Evolutionary conservation across 2,113 vertebrate species (phyloP).

Genomic region (Xyrauchen texanus): DNA sequence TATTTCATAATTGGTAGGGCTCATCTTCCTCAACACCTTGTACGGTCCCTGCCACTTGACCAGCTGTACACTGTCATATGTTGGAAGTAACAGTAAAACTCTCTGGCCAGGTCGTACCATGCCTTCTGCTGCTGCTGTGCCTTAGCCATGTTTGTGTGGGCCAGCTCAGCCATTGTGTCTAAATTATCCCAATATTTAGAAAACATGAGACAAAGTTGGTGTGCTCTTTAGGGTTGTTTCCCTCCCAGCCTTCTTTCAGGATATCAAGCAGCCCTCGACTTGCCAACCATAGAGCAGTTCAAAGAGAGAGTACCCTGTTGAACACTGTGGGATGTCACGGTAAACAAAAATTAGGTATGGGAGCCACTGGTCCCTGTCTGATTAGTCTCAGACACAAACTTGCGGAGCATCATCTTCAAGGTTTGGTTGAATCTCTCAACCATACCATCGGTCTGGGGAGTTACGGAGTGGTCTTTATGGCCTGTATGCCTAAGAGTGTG

Average conservation of each 20-base stretch:
- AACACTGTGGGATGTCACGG: neutral
- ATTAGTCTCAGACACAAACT: neutral
- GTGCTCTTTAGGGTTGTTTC: neutral
- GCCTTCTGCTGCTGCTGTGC: neutral
- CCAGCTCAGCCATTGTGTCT: neutral
- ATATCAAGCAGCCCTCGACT: neutral
- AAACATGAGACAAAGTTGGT: neutral
- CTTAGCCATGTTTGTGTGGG: neutral
- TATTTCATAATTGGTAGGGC: neutral
- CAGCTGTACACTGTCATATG: neutral
- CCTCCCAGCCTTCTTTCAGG: neutral
- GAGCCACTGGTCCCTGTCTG: conserved; percentile 4
- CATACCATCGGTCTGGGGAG: neutral
- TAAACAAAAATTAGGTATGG: neutral
- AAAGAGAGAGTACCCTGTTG: neutral
- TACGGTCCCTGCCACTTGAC: neutral
- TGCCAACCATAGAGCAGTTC: neutral
- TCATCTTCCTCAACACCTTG: neutral
- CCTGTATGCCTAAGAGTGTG: neutral
- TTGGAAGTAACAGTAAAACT: neutral
- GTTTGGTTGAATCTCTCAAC: conserved; percentile 3
- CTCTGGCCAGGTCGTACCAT: neutral
- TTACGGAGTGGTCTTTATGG: conserved; percentile 8
- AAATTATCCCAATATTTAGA: neutral
- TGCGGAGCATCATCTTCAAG: neutral